Evolutionary conservation across 1,140 invertebrate genomes (phyloP).

Genomic region (Xylocopa sonorina): DNA sequence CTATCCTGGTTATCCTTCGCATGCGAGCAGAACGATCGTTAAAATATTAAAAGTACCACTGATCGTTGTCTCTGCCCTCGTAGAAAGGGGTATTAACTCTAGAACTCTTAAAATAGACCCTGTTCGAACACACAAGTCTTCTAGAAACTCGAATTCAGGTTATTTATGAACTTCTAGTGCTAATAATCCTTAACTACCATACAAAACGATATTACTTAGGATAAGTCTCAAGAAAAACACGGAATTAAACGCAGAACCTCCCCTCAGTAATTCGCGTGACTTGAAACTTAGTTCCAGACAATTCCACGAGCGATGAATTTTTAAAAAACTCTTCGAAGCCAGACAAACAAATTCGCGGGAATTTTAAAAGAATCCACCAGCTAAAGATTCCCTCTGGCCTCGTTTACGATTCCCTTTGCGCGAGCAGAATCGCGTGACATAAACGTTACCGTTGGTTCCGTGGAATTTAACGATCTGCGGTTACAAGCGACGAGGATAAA

Average conservation of each 20-base stretch:
- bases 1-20: background rate
- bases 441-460: background rate
- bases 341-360: background rate
- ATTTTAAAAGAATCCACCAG: background rate
- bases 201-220: no score
- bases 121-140: no score
- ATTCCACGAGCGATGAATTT: background rate
- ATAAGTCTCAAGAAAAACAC: no score
- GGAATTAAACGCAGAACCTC: no score
- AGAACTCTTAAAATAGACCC: no score
- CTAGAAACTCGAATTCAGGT: no score
- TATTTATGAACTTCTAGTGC: no score
- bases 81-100: no score
- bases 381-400: background rate
- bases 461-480: background rate
- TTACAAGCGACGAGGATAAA: background rate
- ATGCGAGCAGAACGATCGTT: background rate
- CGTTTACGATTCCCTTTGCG: background rate
- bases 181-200: no score
- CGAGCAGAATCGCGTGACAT: slow-evolving; percentile 4
- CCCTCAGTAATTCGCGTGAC: no score
- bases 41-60: background rate
- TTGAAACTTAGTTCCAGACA: no score
- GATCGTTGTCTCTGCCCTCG: no score
- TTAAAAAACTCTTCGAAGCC: background rate